A percentile compares a stretch with the other conserved stretches of the same genome.
These are phyloP conservation scores for Pardalotus punctatus DNA, from an alignment of 2,113 vertebrate species.

Conservation along the genomic window DNA sequence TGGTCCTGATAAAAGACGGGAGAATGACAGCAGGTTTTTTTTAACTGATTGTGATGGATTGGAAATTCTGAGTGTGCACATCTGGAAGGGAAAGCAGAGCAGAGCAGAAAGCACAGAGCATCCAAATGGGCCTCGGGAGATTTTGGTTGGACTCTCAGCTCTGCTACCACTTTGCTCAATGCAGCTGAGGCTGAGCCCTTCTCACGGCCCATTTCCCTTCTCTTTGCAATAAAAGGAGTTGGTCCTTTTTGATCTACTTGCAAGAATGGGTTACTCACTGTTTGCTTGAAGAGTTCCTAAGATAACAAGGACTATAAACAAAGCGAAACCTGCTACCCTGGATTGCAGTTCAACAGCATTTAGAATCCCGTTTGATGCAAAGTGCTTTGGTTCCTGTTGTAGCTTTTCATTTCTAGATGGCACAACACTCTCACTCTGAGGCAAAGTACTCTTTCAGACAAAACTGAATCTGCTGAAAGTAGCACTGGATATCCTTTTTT, in stretches of 20 bases:
- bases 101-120: not conserved
- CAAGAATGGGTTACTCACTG: not conserved
- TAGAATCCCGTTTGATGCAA: not conserved
- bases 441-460: not conserved
- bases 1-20: not conserved
- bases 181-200: not conserved
- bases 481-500: not conserved
- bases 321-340: not conserved
- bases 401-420: slow-evolving; percentile 10
- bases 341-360: not conserved
- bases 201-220: not conserved
- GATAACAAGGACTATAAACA: not conserved
- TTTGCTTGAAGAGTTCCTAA: not conserved
- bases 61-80: not conserved
- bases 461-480: not conserved
- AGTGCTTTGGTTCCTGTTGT: not conserved
- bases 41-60: accelerated
- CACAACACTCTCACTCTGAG: not conserved
- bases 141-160: not conserved
- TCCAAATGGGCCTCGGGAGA: not conserved
- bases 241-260: not conserved
- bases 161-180: not conserved
- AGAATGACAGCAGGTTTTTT: not conserved
- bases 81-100: not conserved
- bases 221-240: not conserved